Evolutionary conservation across 2,797 vertebrate genomes (phyloP).

Genomic region (Momotus momota): DNA sequence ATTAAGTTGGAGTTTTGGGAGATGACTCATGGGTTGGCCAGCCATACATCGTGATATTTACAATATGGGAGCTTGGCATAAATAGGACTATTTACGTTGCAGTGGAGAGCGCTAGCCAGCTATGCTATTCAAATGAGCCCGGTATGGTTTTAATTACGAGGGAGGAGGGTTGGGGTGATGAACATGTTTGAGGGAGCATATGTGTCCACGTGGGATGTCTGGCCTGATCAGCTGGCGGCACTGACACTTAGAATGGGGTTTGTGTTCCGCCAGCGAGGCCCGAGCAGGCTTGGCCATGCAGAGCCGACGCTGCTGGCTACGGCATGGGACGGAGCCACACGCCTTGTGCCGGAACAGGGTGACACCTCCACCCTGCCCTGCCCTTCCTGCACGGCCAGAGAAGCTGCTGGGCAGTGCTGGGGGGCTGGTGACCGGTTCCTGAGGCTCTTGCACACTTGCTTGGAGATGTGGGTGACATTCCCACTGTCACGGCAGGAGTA

Average conservation of each 20-base stretch:
- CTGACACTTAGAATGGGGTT: neutral
- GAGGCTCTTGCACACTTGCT: rapidly evolving
- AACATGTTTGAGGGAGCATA: constrained; percentile 45
- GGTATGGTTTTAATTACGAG: constrained; percentile 78
- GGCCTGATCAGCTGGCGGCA: neutral
- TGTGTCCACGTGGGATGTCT: neutral
- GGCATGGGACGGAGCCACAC: rapidly evolving
- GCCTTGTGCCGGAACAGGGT: neutral
- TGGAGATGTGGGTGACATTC: neutral
- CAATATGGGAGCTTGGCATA: constrained; percentile 81
- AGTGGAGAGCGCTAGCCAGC: constrained; percentile 72
- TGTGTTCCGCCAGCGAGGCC: neutral
- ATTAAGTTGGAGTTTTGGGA: constrained; percentile 79
- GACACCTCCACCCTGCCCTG: neutral
- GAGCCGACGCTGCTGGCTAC: rapidly evolving
- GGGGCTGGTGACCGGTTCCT: rapidly evolving
- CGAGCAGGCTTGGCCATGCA: rapidly evolving
- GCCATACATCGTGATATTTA: constrained; percentile 80
- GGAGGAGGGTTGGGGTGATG: constrained; percentile 14
- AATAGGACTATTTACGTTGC: constrained; percentile 80
- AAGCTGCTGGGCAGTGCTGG: rapidly evolving
- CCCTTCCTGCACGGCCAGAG: rapidly evolving
- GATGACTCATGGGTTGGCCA: constrained; percentile 80
- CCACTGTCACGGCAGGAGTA: neutral
- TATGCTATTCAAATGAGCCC: constrained; percentile 49